phyloP scores from a whole-genome alignment of 2,113 vertebrate genomes.

The Sinocyclocheilus anophthalmus region DNA sequence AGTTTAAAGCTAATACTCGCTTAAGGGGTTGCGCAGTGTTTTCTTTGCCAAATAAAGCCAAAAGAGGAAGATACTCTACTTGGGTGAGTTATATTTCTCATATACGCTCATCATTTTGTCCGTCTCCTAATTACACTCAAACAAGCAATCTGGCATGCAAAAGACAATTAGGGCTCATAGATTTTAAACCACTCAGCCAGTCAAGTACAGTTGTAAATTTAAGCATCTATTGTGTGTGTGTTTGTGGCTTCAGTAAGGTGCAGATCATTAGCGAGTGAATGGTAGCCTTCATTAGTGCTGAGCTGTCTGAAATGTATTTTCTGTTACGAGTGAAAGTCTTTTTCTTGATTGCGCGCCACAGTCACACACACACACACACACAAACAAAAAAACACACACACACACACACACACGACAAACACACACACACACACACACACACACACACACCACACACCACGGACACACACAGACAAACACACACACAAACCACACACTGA shows the following conservation, averaged over 20 bases:
- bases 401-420: too few species aligned
- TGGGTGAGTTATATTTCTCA: conserved; percentile 44
- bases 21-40: not conserved
- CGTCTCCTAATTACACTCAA: conserved; percentile 45
- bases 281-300: conserved; percentile 36
- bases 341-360: not conserved
- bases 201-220: conserved; percentile 39
- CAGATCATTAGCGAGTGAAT: conserved; percentile 40
- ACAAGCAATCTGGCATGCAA: conserved; percentile 55
- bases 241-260: conserved; percentile 9
- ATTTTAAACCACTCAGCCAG: conserved; percentile 44
- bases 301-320: conserved; percentile 21
- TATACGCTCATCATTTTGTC: conserved; percentile 35
- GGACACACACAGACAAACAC: not conserved
- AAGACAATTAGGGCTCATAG: conserved; percentile 54
- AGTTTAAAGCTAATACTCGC: not conserved
- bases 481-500: conserved; percentile 33
- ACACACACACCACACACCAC: not conserved
- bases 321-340: conserved; percentile 12
- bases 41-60: not conserved
- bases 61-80: not conserved
- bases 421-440: too few species aligned
- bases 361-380: conserved; percentile 9
- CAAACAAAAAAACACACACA: too few species aligned
- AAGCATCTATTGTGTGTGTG: not conserved